These are phyloP conservation scores for Crocuta crocuta DNA, from an alignment of 2,113 vertebrate species.

Conservation along the genomic window DNA sequence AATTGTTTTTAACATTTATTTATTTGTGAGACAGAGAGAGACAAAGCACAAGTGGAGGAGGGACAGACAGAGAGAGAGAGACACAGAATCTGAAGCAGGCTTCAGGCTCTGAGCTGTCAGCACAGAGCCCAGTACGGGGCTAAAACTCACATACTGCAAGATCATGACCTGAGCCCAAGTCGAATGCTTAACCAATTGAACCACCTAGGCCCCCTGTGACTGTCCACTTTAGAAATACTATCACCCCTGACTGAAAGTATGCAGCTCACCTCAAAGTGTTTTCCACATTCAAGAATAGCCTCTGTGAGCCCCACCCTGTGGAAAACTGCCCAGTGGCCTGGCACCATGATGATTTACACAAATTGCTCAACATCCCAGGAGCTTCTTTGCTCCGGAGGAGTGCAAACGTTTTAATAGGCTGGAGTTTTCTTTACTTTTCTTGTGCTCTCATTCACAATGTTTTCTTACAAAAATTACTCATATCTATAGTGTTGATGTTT, in stretches of 20 bases:
- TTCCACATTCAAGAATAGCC: background rate
- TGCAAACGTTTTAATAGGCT: slow-evolving; percentile 18
- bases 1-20: no score
- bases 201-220: no score
- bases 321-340: background rate
- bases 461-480: slow-evolving; percentile 64
- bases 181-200: no score
- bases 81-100: no score
- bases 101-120: no score
- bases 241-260: background rate
- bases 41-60: no score
- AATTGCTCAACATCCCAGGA: slow-evolving; percentile 41
- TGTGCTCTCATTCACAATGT: slow-evolving; percentile 22
- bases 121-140: no score
- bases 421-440: background rate
- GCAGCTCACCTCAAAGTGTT: background rate
- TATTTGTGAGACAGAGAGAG: no score
- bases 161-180: no score
- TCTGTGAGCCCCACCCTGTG: background rate
- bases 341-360: background rate
- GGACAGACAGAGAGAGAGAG: no score
- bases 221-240: background rate
- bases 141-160: no score
- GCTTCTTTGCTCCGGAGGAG: slow-evolving; percentile 42
- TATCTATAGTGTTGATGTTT: slow-evolving; percentile 30